Evolutionary conservation across 92 coral and sea anemone genomes (phyloP), one percentile per base, ranked within the genome.

Genomic region (Epizoanthus stellaris): DNA sequence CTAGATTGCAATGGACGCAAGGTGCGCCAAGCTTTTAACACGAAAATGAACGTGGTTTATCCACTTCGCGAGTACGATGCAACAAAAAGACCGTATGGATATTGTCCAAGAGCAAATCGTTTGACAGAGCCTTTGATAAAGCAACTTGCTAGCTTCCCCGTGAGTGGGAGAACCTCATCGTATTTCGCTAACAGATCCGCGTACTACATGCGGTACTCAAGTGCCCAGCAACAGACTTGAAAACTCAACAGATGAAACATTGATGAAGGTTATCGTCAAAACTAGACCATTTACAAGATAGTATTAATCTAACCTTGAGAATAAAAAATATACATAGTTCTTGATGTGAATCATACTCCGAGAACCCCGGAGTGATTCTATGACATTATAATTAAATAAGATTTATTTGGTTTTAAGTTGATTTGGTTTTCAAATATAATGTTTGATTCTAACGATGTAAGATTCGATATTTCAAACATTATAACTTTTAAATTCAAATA

Each of bases 81-180:
- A 58, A 88, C 53, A 2, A 91, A 91, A 59, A 38, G 94, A 57
- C 97, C 97, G 12, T 93, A 93, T 58, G 97, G 97, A 0, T 93
- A 92, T 82, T 93, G 95, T 36, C 97, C 97, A 6, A 86, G 95
- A 69, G 83, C 90, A 38, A 77, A 87, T 19, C 86, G 97, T 21
- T 75, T 93, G 19, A 93, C 97, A 49, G 93, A 93, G 67, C 97
- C 97, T 12, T 67, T 93, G 12, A 90, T 92, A 25, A 43, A 76
- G 15, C 30, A 75, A 19, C 64, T 34, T 36, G 38, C 17, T 21
- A 57, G 6, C 12, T 10, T 2, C n/a, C 79, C 21, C 36, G 4
- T 62, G 34, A 57, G 72, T 30, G 82, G 30, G 14, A 85, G 70
- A 60, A 42, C 77, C 77, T 25, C 30, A 49, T 16, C 42, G 47